phyloP scores from a whole-genome alignment of 2,797 vertebrate genomes.

The Poecilia velifera region DNA sequence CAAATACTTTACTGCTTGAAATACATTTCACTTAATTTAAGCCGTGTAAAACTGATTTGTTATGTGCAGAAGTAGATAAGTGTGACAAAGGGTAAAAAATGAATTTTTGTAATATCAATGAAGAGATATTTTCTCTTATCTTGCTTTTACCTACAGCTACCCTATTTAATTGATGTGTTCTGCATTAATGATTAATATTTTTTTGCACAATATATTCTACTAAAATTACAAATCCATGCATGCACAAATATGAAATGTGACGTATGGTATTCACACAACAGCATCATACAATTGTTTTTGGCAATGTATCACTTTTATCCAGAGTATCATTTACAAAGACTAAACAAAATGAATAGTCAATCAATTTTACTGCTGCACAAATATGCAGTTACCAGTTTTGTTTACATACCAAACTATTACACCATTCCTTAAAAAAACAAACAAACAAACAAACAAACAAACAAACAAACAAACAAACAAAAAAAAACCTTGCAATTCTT shows the following conservation, averaged over 20 bases:
- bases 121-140: neutral
- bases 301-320: neutral
- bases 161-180: neutral
- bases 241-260: neutral
- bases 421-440: too few species aligned
- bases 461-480: neutral
- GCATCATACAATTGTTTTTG: neutral
- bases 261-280: neutral
- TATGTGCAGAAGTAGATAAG: neutral
- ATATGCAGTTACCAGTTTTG: neutral
- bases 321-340: neutral
- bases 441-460: neutral
- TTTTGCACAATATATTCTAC: neutral
- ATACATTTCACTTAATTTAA: neutral
- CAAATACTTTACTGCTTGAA: neutral
- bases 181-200: neutral
- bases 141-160: neutral
- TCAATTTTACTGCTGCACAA: neutral
- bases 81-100: neutral
- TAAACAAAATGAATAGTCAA: neutral
- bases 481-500: neutral
- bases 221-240: neutral
- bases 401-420: neutral
- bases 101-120: neutral
- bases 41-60: neutral